Evolutionary conservation across 35 echinoderm and acorn worm genomes (phyloP), one percentile per base, ranked within the genome.

Genomic region (Ophiothrix spiculata): DNA sequence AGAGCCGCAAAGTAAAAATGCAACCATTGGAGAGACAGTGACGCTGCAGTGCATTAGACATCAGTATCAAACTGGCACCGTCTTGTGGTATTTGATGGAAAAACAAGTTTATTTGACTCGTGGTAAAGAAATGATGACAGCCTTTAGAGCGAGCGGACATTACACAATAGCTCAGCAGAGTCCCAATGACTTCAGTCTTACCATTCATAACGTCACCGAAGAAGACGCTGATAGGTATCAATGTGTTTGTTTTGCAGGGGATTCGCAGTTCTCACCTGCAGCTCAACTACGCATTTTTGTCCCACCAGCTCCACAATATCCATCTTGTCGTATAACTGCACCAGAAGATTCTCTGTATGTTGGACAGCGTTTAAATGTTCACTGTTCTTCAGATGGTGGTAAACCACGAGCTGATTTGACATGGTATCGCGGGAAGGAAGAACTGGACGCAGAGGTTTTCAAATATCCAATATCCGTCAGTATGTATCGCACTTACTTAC

Each of bases 41-140:
- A 76, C 73, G 13, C 31, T 92, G 25, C 79, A 79, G 0, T 92
- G 90, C 32, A 77, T 82, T 54, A 74, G 85, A 10, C 54, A 34
- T 25, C 21, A 76, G 23, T 39, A 54, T 21, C 25, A 84, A 54
- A 82, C 76, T 28, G 77, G 75, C 56, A 79, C 1, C 25, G 85
- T 92, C 25, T 87, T 80, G 19, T 92, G 90, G 90, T 92, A 92
- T 31, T 78, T 78, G 35, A 76, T 75, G 15, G 85, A 92, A 36
- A 38, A 75, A 32, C 90, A 92, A 36, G 40, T 74, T 19, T 92
- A 92, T 64, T 56, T 92, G 28, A 83, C 56, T 39, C 17, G 69
- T 33, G 76, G 76, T 31, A 69, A 69, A 69, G 60, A 15, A 4
- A 54, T 54, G 8, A 4, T 69, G 8, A n/a, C 3, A 25, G 1